A percentile compares a stretch with the other conserved stretches of the same genome.
These are phyloP conservation scores for Colistium nudipinnis DNA, from an alignment of 2,113 vertebrate species.

Conservation along the genomic window DNA sequence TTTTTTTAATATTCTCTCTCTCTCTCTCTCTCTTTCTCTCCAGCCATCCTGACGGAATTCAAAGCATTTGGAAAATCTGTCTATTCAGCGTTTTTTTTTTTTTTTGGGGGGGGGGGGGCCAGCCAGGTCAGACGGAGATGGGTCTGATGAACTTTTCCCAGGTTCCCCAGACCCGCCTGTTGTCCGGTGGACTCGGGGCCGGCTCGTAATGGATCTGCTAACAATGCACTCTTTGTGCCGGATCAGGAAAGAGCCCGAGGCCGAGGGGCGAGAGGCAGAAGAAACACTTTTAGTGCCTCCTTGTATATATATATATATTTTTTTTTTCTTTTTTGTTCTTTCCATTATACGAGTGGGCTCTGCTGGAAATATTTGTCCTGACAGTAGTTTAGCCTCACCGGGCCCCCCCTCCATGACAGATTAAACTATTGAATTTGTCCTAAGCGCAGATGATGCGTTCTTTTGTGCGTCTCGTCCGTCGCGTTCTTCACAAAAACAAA, in stretches of 20 bases:
- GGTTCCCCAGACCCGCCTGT: constrained; percentile 80
- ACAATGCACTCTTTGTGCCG: constrained; percentile 97
- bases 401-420: constrained; percentile 78
- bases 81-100: constrained; percentile 94
- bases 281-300: constrained; percentile 86
- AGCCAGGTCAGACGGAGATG: constrained; percentile 92
- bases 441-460: constrained; percentile 78
- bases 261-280: constrained; percentile 81
- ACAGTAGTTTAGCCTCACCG: constrained; percentile 84
- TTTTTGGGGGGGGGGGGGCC: too few relatives aligned
- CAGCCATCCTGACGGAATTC: constrained; percentile 92
- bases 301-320: constrained; percentile 74
- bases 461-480: constrained; percentile 30
- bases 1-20: too few relatives aligned
- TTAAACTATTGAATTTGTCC: constrained; percentile 84
- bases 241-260: constrained; percentile 89
- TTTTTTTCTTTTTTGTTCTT: constrained; percentile 64
- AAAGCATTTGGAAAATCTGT: constrained; percentile 99
- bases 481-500: constrained; percentile 53
- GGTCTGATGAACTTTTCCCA: constrained; percentile 91
- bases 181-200: constrained; percentile 85
- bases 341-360: constrained; percentile 87
- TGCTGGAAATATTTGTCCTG: constrained; percentile 90
- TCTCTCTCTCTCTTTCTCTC: too few relatives aligned
- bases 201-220: constrained; percentile 91